phyloP scores from a whole-genome alignment of 2,888 invertebrate genomes.

The Drosophila flavopinicola region DNA sequence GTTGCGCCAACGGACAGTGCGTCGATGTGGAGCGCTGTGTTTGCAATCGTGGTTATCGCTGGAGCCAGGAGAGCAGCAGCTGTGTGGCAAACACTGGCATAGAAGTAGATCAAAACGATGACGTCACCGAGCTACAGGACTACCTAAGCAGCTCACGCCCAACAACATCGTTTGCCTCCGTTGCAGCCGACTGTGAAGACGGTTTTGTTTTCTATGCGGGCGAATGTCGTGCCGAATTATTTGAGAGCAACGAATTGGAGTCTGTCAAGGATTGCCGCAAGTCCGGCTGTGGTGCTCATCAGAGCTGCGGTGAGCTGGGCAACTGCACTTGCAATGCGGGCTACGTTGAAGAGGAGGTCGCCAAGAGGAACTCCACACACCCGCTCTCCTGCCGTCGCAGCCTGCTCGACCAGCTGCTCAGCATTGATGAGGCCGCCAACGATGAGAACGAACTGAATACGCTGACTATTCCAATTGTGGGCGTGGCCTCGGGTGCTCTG shows the following conservation, averaged over 20 bases:
- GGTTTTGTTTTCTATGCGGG: conserved; percentile 67
- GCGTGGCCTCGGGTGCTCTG: conserved; percentile 54
- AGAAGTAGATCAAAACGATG: neutral
- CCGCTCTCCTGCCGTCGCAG: conserved; percentile 47
- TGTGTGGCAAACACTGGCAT: conserved; percentile 37
- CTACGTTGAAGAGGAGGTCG: conserved; percentile 24
- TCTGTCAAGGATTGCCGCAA: conserved; percentile 32
- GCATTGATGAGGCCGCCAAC: conserved; percentile 58
- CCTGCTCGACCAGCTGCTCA: conserved; percentile 50
- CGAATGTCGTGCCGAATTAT: conserved; percentile 65
- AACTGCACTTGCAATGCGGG: conserved; percentile 54
- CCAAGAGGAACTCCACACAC: neutral
- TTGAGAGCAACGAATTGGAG: conserved; percentile 61
- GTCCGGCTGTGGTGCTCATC: conserved; percentile 54
- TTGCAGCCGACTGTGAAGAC: conserved; percentile 44
- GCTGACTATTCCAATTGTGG: conserved; percentile 63
- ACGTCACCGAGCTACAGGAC: conserved; percentile 16
- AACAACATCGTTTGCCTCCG: neutral
- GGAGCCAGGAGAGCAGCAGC: conserved; percentile 29
- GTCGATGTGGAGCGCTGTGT: conserved; percentile 54
- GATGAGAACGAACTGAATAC: conserved; percentile 61
- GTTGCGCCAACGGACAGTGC: conserved; percentile 69
- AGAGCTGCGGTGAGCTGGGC: conserved; percentile 50
- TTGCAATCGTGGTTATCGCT: conserved; percentile 58
- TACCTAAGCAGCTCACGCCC: conserved; percentile 5